These are phyloP conservation scores for Austrofundulus limnaeus DNA, from an alignment of 2,113 vertebrate genomes.

Conservation along the genomic window DNA sequence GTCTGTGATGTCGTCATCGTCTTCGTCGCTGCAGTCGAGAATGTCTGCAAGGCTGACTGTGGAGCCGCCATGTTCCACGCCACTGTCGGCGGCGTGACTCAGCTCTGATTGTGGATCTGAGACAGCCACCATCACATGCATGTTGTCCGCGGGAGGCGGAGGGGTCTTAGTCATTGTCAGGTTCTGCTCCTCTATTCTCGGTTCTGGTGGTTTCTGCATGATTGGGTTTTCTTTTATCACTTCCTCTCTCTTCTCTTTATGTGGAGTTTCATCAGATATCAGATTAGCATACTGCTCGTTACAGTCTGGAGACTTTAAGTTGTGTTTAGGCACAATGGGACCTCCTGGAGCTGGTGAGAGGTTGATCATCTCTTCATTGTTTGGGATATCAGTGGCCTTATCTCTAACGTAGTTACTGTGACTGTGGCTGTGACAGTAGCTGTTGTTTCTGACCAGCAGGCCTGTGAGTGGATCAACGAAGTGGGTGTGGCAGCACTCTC, in stretches of 20 bases:
- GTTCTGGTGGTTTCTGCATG: conserved; percentile 33
- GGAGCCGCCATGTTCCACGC: conserved; percentile 76
- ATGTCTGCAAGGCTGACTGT: conserved; percentile 74
- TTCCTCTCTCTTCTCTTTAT: conserved; percentile 46
- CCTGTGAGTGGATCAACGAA: conserved; percentile 81
- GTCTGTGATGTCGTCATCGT: conserved; percentile 66
- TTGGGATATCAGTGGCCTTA: conserved; percentile 53
- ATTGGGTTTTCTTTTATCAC: conserved; percentile 46
- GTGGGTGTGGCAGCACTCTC: conserved; percentile 74
- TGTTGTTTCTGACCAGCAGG: conserved; percentile 70
- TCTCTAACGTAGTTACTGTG: conserved; percentile 64
- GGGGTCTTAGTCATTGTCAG: conserved; percentile 32
- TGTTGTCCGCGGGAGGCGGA: conserved; percentile 50
- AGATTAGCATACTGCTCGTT: conserved; percentile 58
- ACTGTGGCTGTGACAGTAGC: conserved; percentile 57
- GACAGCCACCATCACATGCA: conserved; percentile 45
- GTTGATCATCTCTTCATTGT: conserved; percentile 68
- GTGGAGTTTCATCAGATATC: background rate
- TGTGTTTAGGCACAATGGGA: conserved; percentile 59
- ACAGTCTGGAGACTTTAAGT: conserved; percentile 43
- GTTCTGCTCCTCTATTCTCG: conserved; percentile 47
- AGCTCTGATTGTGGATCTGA: conserved; percentile 70
- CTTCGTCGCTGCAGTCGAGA: conserved; percentile 79
- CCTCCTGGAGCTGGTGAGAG: conserved; percentile 70
- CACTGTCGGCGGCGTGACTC: conserved; percentile 42